Evolutionary conservation across 2,888 invertebrate genomes (phyloP).

Genomic region (Colostygia pectinataria): DNA sequence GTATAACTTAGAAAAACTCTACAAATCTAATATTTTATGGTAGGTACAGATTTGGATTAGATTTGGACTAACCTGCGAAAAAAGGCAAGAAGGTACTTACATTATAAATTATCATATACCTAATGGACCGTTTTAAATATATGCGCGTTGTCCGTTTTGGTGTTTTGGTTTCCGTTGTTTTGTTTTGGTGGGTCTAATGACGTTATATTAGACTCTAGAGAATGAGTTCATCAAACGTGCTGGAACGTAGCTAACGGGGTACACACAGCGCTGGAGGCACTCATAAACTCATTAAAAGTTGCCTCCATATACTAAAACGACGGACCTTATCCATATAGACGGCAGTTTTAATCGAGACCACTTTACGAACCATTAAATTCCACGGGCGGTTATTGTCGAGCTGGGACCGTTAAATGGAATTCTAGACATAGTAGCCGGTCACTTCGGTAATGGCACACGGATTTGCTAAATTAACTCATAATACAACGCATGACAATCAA

Average conservation of each 20-base stretch:
- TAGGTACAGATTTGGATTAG: no score
- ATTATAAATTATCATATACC: no score
- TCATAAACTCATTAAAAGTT: constrained; percentile 81
- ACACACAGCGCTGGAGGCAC: constrained; percentile 47
- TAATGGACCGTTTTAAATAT: no score
- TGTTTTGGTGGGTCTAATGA: constrained; percentile 36
- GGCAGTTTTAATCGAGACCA: constrained; percentile 77
- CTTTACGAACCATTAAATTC: constrained; percentile 75
- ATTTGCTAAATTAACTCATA: constrained; percentile 46
- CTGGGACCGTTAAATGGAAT: constrained; percentile 74
- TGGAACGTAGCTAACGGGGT: constrained; percentile 42
- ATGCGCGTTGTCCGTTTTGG: constrained; percentile 23
- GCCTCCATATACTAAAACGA: constrained; percentile 67
- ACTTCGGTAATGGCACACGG: constrained; percentile 44
- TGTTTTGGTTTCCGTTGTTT: no score
- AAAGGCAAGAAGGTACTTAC: no score
- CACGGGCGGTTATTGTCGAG: constrained; percentile 72
- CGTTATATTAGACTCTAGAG: constrained; percentile 51
- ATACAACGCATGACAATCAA: constrained; percentile 35
- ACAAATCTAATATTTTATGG: no score
- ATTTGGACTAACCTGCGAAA: no score
- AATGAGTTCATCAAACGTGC: constrained; percentile 44
- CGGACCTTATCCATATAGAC: constrained; percentile 69
- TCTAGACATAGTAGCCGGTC: constrained; percentile 55
- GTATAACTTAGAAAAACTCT: no score